phyloP scores from a whole-genome alignment of 1,140 invertebrate genomes.

The Saccostrea echinata region DNA sequence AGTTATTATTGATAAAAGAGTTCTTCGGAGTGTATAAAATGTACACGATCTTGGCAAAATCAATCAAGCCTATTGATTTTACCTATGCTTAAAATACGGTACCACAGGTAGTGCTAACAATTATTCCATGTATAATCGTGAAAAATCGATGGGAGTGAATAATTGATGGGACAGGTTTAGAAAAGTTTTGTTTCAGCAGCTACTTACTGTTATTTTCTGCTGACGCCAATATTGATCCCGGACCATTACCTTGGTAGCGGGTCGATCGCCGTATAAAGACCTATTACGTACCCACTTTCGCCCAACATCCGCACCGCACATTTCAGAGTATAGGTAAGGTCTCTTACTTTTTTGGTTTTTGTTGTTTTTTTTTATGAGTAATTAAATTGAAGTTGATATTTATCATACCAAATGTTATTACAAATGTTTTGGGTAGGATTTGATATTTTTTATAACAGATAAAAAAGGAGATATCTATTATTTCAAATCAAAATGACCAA shows the following conservation, averaged over 20 bases:
- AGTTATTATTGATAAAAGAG: background rate
- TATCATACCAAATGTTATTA: background rate
- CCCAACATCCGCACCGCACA: background rate
- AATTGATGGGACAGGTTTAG: conserved; percentile 16
- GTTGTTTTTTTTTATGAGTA: no score
- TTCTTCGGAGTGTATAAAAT: conserved; percentile 17
- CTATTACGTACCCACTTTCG: conserved; percentile 10
- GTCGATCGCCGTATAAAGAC: conserved; percentile 40
- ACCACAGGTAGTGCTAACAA: conserved; percentile 10
- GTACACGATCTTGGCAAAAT: background rate
- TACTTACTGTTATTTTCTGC: conserved; percentile 37
- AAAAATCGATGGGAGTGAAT: conserved; percentile 18
- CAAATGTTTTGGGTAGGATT: background rate
- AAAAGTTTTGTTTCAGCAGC: conserved; percentile 34
- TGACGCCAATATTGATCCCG: conserved; percentile 31
- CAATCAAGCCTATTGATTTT: conserved; percentile 25
- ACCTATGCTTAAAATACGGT: conserved; percentile 16
- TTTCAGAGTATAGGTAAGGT: conserved; percentile 1
- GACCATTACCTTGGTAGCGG: conserved; percentile 39
- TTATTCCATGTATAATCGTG: background rate
- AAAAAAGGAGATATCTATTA: background rate
- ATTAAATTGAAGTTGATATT: background rate
- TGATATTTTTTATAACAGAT: background rate
- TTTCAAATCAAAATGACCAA: background rate
- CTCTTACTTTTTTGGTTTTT: background rate